These are phyloP conservation scores for Ypsolopha sequella DNA, from an alignment of 2,888 invertebrate genomes.

Conservation along the genomic window DNA sequence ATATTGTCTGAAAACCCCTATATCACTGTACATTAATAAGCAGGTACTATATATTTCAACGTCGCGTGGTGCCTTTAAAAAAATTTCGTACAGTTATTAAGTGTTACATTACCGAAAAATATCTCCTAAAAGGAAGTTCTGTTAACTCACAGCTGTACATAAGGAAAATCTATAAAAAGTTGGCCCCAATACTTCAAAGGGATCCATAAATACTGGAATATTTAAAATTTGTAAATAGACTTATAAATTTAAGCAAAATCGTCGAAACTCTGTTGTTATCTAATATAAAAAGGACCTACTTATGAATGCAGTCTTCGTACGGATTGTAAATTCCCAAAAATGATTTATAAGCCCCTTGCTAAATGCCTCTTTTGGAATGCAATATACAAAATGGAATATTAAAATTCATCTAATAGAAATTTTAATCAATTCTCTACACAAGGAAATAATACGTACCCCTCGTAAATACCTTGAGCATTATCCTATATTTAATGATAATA, in stretches of 20 bases:
- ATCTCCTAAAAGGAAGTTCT: conserved; percentile 12
- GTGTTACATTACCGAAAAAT: neutral
- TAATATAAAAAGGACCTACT: conserved; percentile 43
- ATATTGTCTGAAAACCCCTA: conserved; percentile 20
- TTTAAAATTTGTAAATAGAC: conserved; percentile 46
- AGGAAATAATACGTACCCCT: conserved; percentile 42
- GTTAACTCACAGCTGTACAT: conserved; percentile 17
- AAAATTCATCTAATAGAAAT: conserved; percentile 30
- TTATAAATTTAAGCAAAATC: conserved; percentile 33
- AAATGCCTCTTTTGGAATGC: conserved; percentile 33
- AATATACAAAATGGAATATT: conserved; percentile 27
- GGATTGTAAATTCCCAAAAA: conserved; percentile 52
- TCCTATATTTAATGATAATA: conserved; percentile 51
- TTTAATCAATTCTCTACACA: conserved; percentile 33
- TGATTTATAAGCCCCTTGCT: conserved; percentile 29
- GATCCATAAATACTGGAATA: conserved; percentile 31
- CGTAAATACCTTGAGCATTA: conserved; percentile 65
- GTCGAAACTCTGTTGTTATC: conserved; percentile 28
- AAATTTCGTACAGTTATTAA: neutral
- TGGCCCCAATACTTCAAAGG: conserved; percentile 62
- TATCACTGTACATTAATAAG: conserved; percentile 39
- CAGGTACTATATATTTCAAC: conserved; percentile 54
- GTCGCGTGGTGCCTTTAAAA: conserved; percentile 30
- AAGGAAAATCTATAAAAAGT: conserved; percentile 40
- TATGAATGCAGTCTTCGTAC: conserved; percentile 55